These are phyloP conservation scores for Mythimna ferrago DNA, from an alignment of 2,888 invertebrate genomes.

Conservation along the genomic window DNA sequence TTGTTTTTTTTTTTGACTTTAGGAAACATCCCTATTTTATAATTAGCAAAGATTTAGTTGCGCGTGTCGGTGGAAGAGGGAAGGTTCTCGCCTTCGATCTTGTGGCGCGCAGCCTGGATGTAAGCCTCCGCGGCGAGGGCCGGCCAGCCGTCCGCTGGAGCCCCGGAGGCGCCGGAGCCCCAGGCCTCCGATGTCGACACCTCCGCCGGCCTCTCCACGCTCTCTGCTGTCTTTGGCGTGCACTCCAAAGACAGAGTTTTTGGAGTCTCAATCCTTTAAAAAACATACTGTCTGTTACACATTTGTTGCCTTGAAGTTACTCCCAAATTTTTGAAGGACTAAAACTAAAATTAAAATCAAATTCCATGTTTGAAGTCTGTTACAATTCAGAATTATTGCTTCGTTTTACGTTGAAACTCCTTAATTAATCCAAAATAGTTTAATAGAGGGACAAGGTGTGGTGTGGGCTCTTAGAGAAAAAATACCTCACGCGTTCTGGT, in stretches of 20 bases:
- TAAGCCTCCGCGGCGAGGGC: constrained; percentile 84
- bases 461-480: constrained; percentile 73
- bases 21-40: constrained; percentile 4
- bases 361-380: neutral
- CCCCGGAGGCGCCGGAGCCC: constrained; percentile 72
- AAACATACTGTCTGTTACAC: constrained; percentile 5
- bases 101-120: constrained; percentile 84
- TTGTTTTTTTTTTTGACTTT: neutral
- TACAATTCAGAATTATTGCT: neutral
- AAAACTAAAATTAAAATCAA: neutral
- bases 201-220: constrained; percentile 83
- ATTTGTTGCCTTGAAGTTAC: neutral
- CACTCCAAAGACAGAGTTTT: constrained; percentile 86
- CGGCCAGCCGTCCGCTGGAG: constrained; percentile 80
- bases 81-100: constrained; percentile 86
- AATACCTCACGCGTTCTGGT: constrained; percentile 89
- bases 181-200: constrained; percentile 86
- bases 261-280: constrained; percentile 85
- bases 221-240: constrained; percentile 74
- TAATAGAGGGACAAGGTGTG: constrained; percentile 44
- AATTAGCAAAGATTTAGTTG: constrained; percentile 73
- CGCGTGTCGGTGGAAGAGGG: constrained; percentile 88
- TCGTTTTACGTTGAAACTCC: neutral
- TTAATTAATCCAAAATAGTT: neutral
- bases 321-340: neutral